These are phyloP conservation scores for Amniataba percoides DNA, from an alignment of 2,797 vertebrate genomes.

Conservation along the genomic window DNA sequence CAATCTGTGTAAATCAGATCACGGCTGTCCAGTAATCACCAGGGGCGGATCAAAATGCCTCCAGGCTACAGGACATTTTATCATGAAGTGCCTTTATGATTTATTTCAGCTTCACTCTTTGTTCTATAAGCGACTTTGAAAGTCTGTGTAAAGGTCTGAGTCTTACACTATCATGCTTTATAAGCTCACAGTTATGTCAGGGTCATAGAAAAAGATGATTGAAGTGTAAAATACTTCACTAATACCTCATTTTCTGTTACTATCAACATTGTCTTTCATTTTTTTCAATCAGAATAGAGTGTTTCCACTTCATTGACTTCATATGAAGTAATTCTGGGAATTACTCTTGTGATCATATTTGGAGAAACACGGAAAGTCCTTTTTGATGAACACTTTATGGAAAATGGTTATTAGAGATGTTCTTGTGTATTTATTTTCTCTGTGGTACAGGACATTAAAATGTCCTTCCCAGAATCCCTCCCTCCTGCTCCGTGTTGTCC, in stretches of 20 bases:
- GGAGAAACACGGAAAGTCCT: constrained; percentile 1
- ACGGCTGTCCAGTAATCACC: constrained; percentile 37
- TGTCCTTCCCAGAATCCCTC: constrained; percentile 50
- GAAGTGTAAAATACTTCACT: background rate
- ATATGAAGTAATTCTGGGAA: background rate
- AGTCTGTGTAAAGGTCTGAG: background rate
- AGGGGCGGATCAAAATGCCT: constrained; percentile 29
- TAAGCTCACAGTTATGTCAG: background rate
- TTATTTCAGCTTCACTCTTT: constrained; percentile 32
- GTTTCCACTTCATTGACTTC: background rate
- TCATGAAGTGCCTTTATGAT: constrained; percentile 21
- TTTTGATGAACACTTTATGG: constrained; percentile 6
- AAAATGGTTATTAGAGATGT: constrained; percentile 28
- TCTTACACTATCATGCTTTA: background rate
- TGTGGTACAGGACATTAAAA: constrained; percentile 44
- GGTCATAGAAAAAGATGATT: background rate
- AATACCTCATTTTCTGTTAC: background rate
- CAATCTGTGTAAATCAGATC: constrained; percentile 28
- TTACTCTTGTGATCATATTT: constrained; percentile 5
- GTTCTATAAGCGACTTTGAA: constrained; percentile 34
- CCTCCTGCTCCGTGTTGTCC: constrained; percentile 42
- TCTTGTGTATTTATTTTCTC: constrained; percentile 46
- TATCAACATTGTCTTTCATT: background rate
- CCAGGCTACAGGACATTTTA: constrained; percentile 5
- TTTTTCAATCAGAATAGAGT: background rate